Base-by-base conservation (phyloP, 1,140 invertebrate genomes). In the Sesamia nonagrioides region DNA sequence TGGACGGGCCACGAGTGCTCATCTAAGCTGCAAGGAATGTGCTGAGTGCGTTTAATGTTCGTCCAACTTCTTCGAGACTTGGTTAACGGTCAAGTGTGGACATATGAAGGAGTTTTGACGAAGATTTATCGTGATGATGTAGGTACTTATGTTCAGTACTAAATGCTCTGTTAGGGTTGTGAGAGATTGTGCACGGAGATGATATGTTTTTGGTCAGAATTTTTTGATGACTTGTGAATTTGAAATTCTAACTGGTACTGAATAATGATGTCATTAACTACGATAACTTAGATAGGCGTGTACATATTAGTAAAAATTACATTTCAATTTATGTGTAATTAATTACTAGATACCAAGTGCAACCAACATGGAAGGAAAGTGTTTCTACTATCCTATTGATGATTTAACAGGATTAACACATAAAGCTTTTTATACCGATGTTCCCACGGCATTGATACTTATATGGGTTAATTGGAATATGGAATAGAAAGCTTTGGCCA, bases 1-100 rank as follows among this genome's bases (percentile, higher is more conserved):
- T n/a, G n/a, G n/a, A n/a, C 66, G 17, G 13, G 33, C 13, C 21
- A 27, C 6, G 15, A 69, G 42, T 50, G 42, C 6, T 48, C 66
- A 48, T 69, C 66, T 33, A 15, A 33, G 21, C 66, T 48, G 66
- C 42, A 69, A 7, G 0, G 40, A 69, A 69, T 42, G 61, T 42
- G 61, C 37, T 42, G 61, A 66, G 61, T 66, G 61, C 37, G 17
- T 66, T 66, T 66, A 66, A 66, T 66, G 61, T 66, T 18, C 17
- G 17, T 13, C 60, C 35, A 40, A 18, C 37, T 8, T 18, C 61
- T 42, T 42, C 2, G 37, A 66, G 61, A 66, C 37, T 18, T 66
- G 37, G 37, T n/a, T 42, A 37, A 21, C 9, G 61, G 61, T 66
- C 61, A 40, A 13, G 61, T 17, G 17, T 17, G 35, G 37, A 66